Conservation (phyloP, 2,113 vertebrate species). For the Zosterops hypoxanthus region DNA sequence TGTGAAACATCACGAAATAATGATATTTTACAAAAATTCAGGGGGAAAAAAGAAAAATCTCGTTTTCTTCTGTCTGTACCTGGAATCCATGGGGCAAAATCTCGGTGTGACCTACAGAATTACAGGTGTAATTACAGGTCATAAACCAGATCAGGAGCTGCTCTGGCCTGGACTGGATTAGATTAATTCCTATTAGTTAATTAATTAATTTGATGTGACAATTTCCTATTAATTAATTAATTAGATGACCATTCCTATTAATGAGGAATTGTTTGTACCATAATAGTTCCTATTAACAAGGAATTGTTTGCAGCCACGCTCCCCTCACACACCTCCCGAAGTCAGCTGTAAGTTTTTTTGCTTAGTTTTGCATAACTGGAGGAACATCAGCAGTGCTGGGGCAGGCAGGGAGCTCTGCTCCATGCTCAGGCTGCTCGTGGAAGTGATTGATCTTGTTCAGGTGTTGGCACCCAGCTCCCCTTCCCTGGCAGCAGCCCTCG, state of each 20-base stretch:
- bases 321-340: not conserved
- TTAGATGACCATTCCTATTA: no score
- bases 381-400: not conserved
- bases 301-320: not conserved
- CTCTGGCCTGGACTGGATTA: not conserved
- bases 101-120: not conserved
- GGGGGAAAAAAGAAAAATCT: fast-evolving
- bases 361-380: not conserved
- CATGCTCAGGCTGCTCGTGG: not conserved
- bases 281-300: not conserved
- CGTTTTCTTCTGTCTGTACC: not conserved
- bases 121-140: no score
- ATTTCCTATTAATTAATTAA: no score
- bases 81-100: not conserved
- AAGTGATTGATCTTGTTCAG: not conserved
- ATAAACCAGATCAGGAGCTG: not conserved
- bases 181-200: not conserved
- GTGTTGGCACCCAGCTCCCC: not conserved
- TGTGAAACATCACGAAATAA: fast-evolving
- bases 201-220: no score
- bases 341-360: not conserved
- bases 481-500: not conserved
- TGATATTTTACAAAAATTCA: fast-evolving
- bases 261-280: no score
- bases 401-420: not conserved